Conservation (phyloP, 2,888 invertebrate species). For the Physocephala rufipes region DNA sequence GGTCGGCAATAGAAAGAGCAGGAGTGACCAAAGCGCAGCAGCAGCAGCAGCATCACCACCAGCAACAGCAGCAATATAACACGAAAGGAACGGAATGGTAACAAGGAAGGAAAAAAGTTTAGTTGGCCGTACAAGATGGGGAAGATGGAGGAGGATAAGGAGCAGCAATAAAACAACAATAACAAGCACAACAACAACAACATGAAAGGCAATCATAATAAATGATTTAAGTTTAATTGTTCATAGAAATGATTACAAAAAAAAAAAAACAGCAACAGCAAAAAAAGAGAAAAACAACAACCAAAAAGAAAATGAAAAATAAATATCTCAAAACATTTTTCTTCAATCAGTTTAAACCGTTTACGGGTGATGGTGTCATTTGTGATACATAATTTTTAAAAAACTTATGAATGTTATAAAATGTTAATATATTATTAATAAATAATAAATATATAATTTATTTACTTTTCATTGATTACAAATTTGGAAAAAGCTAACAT, state of each 20-base stretch:
- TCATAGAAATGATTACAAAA: background rate
- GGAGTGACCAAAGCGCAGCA: too few species aligned
- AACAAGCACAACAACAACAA: constrained; percentile 1
- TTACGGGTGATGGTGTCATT: background rate
- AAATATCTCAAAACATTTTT: background rate
- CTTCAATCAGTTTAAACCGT: background rate
- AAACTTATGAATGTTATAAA: background rate
- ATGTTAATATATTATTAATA: background rate
- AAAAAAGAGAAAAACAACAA: constrained; percentile 7
- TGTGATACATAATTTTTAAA: background rate
- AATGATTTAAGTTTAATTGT: background rate
- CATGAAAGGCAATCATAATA: background rate
- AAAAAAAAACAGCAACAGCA: constrained; percentile 7
- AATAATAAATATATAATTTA: too few species aligned
- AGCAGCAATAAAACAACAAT: too few species aligned
- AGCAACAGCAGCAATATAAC: background rate
- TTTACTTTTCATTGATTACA: too few species aligned
- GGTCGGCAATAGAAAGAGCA: too few species aligned
- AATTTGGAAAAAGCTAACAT: too few species aligned
- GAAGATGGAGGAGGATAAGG: too few species aligned
- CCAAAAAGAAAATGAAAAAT: background rate
- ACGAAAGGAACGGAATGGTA: background rate
- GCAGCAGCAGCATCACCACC: too few species aligned
- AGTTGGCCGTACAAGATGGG: too few species aligned
- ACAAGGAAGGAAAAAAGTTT: too few species aligned